Evolutionary conservation across 2,113 vertebrate species (phyloP).

Genomic region (Chloropsis cyanopogon): DNA sequence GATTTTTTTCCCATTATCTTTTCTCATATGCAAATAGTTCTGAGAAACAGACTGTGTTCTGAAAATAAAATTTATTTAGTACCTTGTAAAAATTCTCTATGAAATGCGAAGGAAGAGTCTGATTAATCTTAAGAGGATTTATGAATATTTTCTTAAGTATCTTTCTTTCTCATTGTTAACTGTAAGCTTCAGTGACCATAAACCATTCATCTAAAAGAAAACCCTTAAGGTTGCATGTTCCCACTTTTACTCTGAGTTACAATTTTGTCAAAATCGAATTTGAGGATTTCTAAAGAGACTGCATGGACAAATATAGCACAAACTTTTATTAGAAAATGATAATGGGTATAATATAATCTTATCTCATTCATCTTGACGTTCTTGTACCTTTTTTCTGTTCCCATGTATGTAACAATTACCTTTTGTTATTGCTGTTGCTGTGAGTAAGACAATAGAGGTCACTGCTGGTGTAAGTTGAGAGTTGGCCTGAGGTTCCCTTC

Average conservation of each 20-base stretch:
- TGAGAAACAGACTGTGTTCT: not conserved
- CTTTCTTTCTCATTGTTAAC: not conserved
- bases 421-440: not conserved
- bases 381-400: not conserved
- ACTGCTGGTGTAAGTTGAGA: not conserved
- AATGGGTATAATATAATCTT: not conserved
- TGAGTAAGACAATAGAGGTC: conserved; percentile 3
- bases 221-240: not conserved
- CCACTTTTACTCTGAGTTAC: not conserved
- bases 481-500: not conserved
- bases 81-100: not conserved
- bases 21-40: not conserved
- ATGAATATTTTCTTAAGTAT: not conserved
- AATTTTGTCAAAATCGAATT: not conserved
- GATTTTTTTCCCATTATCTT: not conserved
- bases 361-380: not conserved
- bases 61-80: not conserved
- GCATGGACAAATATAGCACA: not conserved
- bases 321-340: not conserved
- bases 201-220: not conserved
- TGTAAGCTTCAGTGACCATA: not conserved
- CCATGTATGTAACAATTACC: not conserved
- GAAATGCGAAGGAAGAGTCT: not conserved
- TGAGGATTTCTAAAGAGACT: not conserved
- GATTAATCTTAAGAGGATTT: not conserved